A percentile compares a stretch with the other conserved stretches of the same genome.
phyloP scores from a whole-genome alignment of 2,113 vertebrate species.

The Polypterus bichir region DNA sequence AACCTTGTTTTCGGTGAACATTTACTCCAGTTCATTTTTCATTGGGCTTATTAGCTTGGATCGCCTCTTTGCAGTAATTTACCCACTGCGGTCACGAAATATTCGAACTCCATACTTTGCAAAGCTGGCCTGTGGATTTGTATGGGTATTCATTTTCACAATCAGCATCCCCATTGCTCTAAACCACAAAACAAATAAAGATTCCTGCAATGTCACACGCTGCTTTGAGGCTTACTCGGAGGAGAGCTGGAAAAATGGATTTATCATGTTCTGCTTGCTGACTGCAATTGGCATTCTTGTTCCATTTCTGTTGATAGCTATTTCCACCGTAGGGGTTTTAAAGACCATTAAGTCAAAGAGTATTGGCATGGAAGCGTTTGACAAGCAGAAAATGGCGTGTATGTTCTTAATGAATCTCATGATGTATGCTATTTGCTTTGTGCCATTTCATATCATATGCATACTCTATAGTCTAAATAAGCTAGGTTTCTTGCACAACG shows the following conservation, averaged over 20 bases:
- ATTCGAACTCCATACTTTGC: conserved; percentile 11
- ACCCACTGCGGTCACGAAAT: conserved; percentile 17
- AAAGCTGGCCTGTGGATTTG: not conserved
- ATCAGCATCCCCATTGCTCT: conserved; percentile 17
- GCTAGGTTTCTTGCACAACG: not conserved
- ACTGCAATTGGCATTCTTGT: conserved; percentile 13
- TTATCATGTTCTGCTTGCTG: conserved; percentile 16
- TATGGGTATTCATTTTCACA: conserved; percentile 18
- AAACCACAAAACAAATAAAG: conserved; percentile 4
- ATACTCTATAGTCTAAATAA: conserved; percentile 20
- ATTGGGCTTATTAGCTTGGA: conserved; percentile 23
- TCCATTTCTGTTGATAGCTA: conserved; percentile 20
- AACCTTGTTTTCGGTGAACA: conserved; percentile 21
- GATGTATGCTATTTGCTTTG: conserved; percentile 26
- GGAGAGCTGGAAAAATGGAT: conserved; percentile 2
- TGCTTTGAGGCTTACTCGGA: conserved; percentile 18
- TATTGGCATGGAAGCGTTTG: not conserved
- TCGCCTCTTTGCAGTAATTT: conserved; percentile 24
- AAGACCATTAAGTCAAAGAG: conserved; percentile 4
- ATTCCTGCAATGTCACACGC: not conserved
- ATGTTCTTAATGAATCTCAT: conserved; percentile 23
- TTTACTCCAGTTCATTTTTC: conserved; percentile 24
- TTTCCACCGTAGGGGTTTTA: conserved; percentile 17
- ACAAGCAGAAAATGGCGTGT: conserved; percentile 20
- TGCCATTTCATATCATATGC: conserved; percentile 23